A percentile compares a stretch with the other conserved stretches of the same genome.
phyloP scores from a whole-genome alignment of 2,113 vertebrate species.

The Baryphthengus martii region DNA sequence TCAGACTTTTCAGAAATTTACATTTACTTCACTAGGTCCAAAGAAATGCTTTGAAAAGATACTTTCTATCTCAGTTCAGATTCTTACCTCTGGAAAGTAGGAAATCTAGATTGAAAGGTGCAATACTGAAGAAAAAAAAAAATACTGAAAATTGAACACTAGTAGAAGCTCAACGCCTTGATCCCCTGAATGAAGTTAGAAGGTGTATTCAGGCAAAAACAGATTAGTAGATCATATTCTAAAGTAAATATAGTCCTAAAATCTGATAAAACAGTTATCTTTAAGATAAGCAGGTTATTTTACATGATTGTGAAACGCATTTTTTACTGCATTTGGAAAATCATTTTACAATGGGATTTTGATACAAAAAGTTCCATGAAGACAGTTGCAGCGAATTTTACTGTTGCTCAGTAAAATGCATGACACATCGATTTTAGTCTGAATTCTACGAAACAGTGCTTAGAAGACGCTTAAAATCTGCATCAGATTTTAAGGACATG shows the following conservation, averaged over 20 bases:
- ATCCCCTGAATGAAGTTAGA: neutral
- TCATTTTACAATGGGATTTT: neutral
- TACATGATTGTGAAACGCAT: neutral
- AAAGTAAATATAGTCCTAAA: neutral
- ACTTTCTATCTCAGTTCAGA: neutral
- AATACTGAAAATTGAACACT: neutral
- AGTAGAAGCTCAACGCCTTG: neutral
- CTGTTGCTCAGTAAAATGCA: neutral
- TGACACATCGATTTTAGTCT: neutral
- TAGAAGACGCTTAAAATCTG: constrained; percentile 2
- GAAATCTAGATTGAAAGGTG: neutral
- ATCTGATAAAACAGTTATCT: neutral
- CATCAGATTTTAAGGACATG: neutral
- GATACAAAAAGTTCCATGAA: neutral
- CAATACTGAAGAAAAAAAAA: neutral
- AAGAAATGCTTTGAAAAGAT: neutral
- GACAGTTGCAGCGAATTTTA: neutral
- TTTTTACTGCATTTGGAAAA: neutral
- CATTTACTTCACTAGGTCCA: neutral
- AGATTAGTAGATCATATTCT: neutral
- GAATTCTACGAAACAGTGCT: neutral
- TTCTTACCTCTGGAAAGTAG: neutral
- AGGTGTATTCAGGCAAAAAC: neutral
- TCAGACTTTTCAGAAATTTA: neutral
- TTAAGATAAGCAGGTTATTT: neutral